Evolutionary conservation across 2,888 invertebrate species (phyloP), one percentile per base, ranked within the genome.

Genomic region (Miltochrista miniata): DNA sequence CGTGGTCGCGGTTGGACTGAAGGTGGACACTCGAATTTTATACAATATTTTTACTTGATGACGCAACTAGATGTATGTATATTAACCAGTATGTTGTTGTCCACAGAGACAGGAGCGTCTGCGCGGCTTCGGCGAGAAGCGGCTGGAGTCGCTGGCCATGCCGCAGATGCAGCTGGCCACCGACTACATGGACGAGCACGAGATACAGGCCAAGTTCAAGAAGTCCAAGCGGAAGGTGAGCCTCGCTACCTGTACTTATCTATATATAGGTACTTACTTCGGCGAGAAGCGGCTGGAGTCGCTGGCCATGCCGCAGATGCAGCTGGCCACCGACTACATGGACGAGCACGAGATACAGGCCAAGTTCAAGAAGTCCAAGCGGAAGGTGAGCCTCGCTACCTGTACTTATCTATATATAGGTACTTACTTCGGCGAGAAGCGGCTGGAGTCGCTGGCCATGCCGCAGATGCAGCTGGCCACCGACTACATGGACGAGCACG

Each of bases 291-390:
- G 93, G 12, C 81, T 97, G 61, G 98, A 98, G 89, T 94, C 95
- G 3, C 92, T 99, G 54, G 93, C 91, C 51, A 84, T 94, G 66
- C 93, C 95, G 11, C 93, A 93, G 67, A 92, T 95, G 31, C 93
- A 93, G 64, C 64, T 97, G 13, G 98, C 98, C 1, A 94, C 95
- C 9, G 99, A 99, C 85, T 99, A 98, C 85, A 95, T 95, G 77
- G 96, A 96, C 51, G 94, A 95, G 62, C 95, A 95, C 58, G 99
- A 99, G 88, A 88, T 98, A 77, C 87, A 90, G 56, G 93, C 95
- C 48, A 96, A 96, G 87, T 98, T 98, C 84, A 98, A 97, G 84
- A 97, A 98, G 80, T 94, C 96, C 44, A 98, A 96, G 84, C 95
- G 94, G 72, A 95, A 94, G 91, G 93, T 95, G n/a, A n/a, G n/a